A percentile compares a stretch with the other conserved stretches of the same genome.
These are phyloP conservation scores for Synanthedon vespiformis DNA, from an alignment of 2,888 invertebrate genomes.

Conservation along the genomic window DNA sequence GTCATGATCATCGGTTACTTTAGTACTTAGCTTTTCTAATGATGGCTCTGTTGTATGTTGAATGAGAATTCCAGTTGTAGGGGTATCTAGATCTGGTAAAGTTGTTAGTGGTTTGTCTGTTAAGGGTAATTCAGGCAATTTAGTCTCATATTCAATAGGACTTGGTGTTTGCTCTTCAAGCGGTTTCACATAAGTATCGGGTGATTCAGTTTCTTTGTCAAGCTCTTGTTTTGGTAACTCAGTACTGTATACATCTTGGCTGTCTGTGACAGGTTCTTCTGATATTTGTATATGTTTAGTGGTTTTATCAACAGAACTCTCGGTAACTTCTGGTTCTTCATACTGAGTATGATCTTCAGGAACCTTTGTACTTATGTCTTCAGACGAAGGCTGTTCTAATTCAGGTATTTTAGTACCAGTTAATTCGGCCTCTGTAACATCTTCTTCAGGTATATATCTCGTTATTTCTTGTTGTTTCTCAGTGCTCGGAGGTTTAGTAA, in stretches of 20 bases:
- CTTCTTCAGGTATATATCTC: background rate
- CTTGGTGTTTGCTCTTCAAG: background rate
- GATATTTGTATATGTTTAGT: background rate
- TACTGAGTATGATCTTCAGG: background rate
- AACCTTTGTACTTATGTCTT: background rate
- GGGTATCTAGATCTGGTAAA: background rate
- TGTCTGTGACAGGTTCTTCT: background rate
- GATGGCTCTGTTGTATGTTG: background rate
- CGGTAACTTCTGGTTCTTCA: background rate
- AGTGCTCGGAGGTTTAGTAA: background rate
- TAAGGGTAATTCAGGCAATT: background rate
- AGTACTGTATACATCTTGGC: background rate
- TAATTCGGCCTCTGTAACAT: background rate
- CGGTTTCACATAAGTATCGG: background rate
- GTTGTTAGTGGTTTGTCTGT: background rate
- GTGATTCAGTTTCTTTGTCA: background rate
- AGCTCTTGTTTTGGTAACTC: background rate
- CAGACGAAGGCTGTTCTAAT: background rate
- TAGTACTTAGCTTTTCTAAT: background rate
- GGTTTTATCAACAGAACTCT: background rate
- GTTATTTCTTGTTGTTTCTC: background rate
- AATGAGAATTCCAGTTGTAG: background rate
- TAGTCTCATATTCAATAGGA: background rate
- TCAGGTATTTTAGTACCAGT: background rate
- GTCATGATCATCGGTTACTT: background rate